Base-by-base conservation (phyloP, 2,888 invertebrate species). In the Tortricodes alternella region DNA sequence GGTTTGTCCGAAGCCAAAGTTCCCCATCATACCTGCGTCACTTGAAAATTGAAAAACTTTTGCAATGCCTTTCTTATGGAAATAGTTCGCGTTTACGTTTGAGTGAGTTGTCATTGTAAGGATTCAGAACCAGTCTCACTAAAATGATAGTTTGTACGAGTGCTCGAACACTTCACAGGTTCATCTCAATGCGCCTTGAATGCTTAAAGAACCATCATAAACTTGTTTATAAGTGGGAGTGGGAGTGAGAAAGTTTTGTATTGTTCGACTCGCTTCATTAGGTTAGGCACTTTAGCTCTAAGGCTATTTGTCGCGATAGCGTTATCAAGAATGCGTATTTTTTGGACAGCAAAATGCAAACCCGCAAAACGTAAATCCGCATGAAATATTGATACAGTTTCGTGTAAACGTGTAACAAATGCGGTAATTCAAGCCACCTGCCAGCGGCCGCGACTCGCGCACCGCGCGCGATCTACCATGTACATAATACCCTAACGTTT, bases 381-480 rank as follows among this genome's bases (percentile, higher is more conserved):
- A 85, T 90, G 89, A 90, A 88, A 90, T 89, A 90, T 90, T 89
- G 89, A 89, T 90, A 89, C 89, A 89, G 89, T 89, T 89, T 88
- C 85, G 86, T 87, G 89, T 89, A 89, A 89, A 89, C 89, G 89
- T 87, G 89, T 89, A 89, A 89, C 89, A 89, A 89, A 90, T 90
- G 89, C 85, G 89, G 90, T 89, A 89, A 89, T 90, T 89, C 83
- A 77, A 85, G 80, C 80, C 90, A 90, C 90, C 89, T 90, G 89
- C 80, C 76, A 75, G 74, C 69, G 73, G 71, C 74, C 78, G 80
- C 78, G 71, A 67, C 72, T 67, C 73, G 71, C 72, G 71, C 76
- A 70, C 68, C 65, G 67, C n/a, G 3, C 66, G 55, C 46, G 48
- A 39, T 53, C 37, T n/a, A n/a, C n/a, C n/a, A n/a, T n/a, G n/a